phyloP scores from a whole-genome alignment of 2,888 invertebrate genomes.

The Toxonevra muliebris region DNA sequence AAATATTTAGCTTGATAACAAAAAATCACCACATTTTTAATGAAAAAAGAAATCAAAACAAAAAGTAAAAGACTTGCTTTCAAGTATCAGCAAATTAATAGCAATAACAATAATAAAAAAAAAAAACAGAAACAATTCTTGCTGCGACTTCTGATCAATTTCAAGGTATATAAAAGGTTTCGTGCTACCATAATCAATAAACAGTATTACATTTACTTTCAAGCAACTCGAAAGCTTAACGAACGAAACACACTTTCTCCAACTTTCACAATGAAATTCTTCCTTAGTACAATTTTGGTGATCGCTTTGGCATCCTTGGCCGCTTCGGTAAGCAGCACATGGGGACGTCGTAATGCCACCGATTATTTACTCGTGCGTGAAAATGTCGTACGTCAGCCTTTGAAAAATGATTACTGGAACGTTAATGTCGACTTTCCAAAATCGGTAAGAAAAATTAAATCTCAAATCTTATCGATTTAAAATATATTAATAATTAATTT shows the following conservation, averaged over 20 bases:
- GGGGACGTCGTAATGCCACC: slow-evolving; percentile 32
- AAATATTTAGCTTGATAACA: not conserved
- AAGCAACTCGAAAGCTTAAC: no score
- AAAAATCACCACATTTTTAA: not conserved
- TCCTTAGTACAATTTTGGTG: slow-evolving; percentile 20
- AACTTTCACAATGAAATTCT: slow-evolving; percentile 35
- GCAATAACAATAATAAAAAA: no score
- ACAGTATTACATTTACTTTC: slow-evolving; percentile 5
- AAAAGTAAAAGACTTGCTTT: no score
- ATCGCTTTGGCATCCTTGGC: slow-evolving; percentile 35
- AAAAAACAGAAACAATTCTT: no score
- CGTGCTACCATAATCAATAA: not conserved
- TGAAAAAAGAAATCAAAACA: no score
- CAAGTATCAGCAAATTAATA: no score
- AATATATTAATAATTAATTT: no score
- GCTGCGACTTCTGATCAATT: no score
- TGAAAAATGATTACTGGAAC: slow-evolving; percentile 28
- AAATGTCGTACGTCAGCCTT: slow-evolving; percentile 34
- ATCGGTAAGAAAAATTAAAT: slow-evolving; percentile 36
- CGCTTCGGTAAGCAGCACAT: slow-evolving; percentile 27
- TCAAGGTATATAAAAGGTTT: no score
- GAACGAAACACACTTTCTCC: no score
- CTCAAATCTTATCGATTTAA: no score
- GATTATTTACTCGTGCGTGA: slow-evolving; percentile 33
- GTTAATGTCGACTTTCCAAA: slow-evolving; percentile 36